phyloP scores from a whole-genome alignment of 1,140 invertebrate genomes.

The Marisa cornuarietis region DNA sequence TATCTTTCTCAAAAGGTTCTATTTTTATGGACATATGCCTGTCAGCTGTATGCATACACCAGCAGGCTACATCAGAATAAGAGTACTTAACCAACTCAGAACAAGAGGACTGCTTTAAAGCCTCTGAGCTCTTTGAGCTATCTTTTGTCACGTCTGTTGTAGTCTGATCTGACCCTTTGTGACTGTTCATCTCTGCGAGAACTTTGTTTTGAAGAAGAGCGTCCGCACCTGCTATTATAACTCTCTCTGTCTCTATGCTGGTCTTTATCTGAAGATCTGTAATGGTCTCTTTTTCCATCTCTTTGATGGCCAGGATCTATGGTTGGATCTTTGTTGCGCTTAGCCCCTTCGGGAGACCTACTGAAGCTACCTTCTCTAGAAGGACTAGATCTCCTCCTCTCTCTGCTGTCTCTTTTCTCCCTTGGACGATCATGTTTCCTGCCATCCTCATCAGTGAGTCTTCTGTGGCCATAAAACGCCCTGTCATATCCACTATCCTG shows the following conservation, averaged over 20 bases:
- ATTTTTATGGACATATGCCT: too few relatives aligned
- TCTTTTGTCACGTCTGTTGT: too few relatives aligned
- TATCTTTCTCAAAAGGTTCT: too few relatives aligned
- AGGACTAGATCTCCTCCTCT: conserved; percentile 36
- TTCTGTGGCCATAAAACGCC: conserved; percentile 16
- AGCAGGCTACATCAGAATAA: too few relatives aligned
- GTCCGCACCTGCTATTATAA: not conserved
- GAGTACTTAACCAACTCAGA: too few relatives aligned
- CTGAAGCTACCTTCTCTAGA: conserved; percentile 26
- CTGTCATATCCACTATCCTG: conserved; percentile 34
- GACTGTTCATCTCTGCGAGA: not conserved
- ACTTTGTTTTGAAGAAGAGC: too few relatives aligned
- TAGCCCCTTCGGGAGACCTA: not conserved
- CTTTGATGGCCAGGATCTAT: not conserved
- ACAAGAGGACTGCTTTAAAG: too few relatives aligned
- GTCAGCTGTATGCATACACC: too few relatives aligned
- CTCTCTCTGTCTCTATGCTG: not conserved
- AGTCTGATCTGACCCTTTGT: too few relatives aligned
- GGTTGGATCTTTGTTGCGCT: not conserved
- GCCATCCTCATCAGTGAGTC: not conserved
- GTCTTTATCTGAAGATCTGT: not conserved
- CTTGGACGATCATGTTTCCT: conserved; percentile 3
- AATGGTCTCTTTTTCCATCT: conserved; percentile 4
- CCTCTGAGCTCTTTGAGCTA: too few relatives aligned
- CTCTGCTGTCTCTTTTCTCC: conserved; percentile 33